A percentile compares a stretch with the other conserved stretches of the same genome.
Conservation (phyloP, 2,797 vertebrate genomes). For the Apogon talboti region DNA sequence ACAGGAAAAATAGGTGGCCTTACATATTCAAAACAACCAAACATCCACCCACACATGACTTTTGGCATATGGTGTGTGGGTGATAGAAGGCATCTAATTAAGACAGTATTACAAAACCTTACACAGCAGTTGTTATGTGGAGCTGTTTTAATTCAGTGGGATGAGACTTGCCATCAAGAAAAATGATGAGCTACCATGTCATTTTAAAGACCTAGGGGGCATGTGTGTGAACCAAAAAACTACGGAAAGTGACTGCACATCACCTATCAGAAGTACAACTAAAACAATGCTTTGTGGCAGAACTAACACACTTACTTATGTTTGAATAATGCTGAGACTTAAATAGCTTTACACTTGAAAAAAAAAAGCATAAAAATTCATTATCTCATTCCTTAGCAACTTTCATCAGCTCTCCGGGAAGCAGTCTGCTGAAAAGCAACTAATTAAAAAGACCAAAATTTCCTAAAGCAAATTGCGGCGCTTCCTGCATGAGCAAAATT, state of each 20-base stretch:
- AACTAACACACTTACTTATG: conserved; percentile 13
- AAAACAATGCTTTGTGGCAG: neutral
- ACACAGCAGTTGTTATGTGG: conserved; percentile 40
- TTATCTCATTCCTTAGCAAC: conserved; percentile 21
- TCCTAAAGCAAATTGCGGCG: conserved; percentile 8
- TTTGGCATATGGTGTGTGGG: conserved; percentile 74
- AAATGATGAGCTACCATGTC: conserved; percentile 2
- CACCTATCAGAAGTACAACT: conserved; percentile 2
- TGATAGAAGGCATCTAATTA: conserved; percentile 72
- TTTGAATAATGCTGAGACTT: conserved; percentile 34
- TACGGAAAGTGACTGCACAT: neutral
- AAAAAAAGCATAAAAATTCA: conserved; percentile 28
- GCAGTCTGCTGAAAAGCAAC: conserved; percentile 18
- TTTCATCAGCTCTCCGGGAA: conserved; percentile 32
- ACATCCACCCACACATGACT: conserved; percentile 64
- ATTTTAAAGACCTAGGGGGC: neutral
- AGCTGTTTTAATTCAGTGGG: conserved; percentile 37
- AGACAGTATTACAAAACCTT: conserved; percentile 56
- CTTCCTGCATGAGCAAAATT: conserved; percentile 1
- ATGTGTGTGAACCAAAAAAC: conserved; percentile 1
- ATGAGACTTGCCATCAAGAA: conserved; percentile 20
- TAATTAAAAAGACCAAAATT: conserved; percentile 42
- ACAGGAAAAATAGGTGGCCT: conserved; percentile 22
- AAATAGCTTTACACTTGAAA: conserved; percentile 25
- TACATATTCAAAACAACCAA: conserved; percentile 56